Base-by-base conservation (phyloP, 2,888 invertebrate species). In the Tenthredo notha region DNA sequence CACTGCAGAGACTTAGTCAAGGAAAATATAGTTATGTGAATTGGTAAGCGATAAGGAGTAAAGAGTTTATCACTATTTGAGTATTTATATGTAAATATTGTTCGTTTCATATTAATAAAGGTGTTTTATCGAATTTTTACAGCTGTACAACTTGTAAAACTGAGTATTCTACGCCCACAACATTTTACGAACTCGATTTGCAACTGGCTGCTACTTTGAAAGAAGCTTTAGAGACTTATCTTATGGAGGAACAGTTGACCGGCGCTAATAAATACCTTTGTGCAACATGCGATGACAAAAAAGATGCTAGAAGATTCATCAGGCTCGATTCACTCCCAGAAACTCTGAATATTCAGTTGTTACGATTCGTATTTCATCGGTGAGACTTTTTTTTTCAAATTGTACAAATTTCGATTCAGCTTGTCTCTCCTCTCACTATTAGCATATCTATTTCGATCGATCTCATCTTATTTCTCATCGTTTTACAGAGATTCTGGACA, bases 291-390 rank as follows among this genome's bases (percentile, higher is more conserved):
- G 92, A 94, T 84, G 93, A 93, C 54, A 95, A 95, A 89, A 94
- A 95, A 89, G 94, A 96, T 91, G 96, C 96, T 0, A 94, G 93
- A 0, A 92, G 95, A 70, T 94, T 94, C 85, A 95, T 95, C 86
- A 93, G 94, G 83, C 91, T 96, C 75, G 92, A 94, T 70, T 91
- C 92, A 2, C 93, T 96, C 40, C 96, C 96, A 6, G 95, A 95
- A 12, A 94, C 95, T 2, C 92, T 96, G 10, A 95, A 95, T 90
- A 93, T 96, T 84, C 96, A 96, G 88, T 92, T 96, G 7, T 93
- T 96, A 86, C 92, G 96, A 86, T 96, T 96, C 92, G 95, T 95
- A 1, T 96, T 95, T 90, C 95, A 96, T 90, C 94, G 95, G 95
- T 95, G 93, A 88, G 89, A 50, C 61, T n/a, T 83, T 12, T 83